Evolutionary conservation across 2,888 invertebrate species (phyloP).

Genomic region (Ophion ventricosus): DNA sequence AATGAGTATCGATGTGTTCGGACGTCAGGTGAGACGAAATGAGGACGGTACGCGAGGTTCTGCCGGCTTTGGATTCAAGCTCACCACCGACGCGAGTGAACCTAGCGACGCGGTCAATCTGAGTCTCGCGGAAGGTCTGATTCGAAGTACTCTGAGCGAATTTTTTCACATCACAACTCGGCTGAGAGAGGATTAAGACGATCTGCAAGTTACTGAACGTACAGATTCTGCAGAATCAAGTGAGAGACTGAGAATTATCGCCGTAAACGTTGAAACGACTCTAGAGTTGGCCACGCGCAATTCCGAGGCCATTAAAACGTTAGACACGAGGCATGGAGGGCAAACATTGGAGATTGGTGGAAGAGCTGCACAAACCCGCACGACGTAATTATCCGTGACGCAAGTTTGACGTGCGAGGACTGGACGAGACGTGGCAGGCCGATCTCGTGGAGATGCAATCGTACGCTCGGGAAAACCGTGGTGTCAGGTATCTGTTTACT

Average conservation of each 20-base stretch:
- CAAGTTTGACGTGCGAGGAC: slow-evolving; percentile 75
- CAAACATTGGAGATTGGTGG: background rate
- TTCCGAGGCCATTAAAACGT: slow-evolving; percentile 14
- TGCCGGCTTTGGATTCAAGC: slow-evolving; percentile 52
- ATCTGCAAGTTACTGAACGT: slow-evolving; percentile 16
- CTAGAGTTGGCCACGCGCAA: background rate
- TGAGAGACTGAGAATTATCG: slow-evolving; percentile 6
- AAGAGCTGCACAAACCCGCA: slow-evolving; percentile 79
- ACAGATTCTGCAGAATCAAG: slow-evolving; percentile 31
- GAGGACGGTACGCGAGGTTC: slow-evolving; percentile 37
- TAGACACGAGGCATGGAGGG: background rate
- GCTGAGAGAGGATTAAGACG: slow-evolving; percentile 13
- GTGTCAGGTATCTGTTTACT: slow-evolving; percentile 78
- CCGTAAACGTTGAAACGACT: too few relatives aligned
- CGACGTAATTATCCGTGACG: slow-evolving; percentile 77
- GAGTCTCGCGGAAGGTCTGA: slow-evolving; percentile 14
- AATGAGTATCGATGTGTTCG: slow-evolving; percentile 53
- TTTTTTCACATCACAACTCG: background rate
- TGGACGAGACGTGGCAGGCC: slow-evolving; percentile 82
- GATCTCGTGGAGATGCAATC: slow-evolving; percentile 79
- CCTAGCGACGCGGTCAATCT: slow-evolving; percentile 36
- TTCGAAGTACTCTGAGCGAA: background rate
- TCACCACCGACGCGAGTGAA: slow-evolving; percentile 42
- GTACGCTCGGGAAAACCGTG: slow-evolving; percentile 74
- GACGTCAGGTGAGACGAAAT: slow-evolving; percentile 26